Conservation (phyloP, 2,113 vertebrate species). For the Cololabis saira region DNA sequence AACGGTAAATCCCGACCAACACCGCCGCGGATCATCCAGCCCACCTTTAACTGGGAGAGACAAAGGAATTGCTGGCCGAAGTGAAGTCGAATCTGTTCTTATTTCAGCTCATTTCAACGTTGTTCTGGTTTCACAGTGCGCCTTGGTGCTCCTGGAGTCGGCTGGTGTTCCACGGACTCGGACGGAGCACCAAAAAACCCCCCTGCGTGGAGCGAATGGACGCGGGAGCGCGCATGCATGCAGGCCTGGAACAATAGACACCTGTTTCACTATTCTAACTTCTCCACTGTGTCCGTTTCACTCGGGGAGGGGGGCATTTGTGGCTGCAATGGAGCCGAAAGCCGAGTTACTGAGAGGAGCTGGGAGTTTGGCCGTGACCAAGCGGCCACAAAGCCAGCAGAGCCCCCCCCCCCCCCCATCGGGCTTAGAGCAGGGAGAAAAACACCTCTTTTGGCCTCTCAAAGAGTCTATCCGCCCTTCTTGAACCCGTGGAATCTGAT, state of each 20-base stretch:
- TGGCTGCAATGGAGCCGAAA: conserved; percentile 14
- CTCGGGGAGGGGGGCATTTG: neutral
- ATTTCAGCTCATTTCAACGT: no score
- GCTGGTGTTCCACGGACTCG: no score
- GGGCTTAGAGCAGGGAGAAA: conserved; percentile 33
- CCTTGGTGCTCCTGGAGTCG: no score
- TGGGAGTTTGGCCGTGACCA: conserved; percentile 54
- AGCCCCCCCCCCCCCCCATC: conserved; percentile 41
- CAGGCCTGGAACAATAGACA: no score
- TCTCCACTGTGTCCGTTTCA: neutral
- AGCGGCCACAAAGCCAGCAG: conserved; percentile 52
- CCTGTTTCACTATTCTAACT: no score
- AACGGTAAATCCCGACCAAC: no score
- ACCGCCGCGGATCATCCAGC: no score
- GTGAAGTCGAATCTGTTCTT: no score
- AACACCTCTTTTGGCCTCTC: conserved; percentile 12
- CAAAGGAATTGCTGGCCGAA: no score
- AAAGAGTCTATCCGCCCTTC: conserved; percentile 25
- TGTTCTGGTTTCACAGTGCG: no score
- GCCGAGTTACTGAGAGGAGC: conserved; percentile 53
- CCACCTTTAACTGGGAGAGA: no score
- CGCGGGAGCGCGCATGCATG: neutral
- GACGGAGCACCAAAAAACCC: no score
- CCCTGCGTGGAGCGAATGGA: neutral
- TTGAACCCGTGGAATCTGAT: neutral